These are phyloP conservation scores for Archips crataeganus DNA, from an alignment of 2,888 invertebrate genomes.

Conservation along the genomic window DNA sequence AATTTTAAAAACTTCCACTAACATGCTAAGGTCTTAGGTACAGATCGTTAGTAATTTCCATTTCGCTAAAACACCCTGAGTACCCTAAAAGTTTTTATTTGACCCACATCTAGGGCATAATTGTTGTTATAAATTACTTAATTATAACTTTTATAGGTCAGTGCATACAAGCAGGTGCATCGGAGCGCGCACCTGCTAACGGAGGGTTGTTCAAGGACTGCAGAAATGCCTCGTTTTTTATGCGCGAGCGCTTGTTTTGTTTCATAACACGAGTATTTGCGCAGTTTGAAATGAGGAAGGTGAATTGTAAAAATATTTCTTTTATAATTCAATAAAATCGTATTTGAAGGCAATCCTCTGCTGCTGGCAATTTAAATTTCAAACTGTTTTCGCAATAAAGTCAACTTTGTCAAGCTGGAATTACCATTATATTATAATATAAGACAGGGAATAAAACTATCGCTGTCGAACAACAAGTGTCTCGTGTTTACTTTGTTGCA, in stretches of 20 bases:
- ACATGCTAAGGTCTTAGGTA: too few species aligned
- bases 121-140: slow-evolving; percentile 78
- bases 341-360: not conserved
- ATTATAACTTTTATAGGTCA: slow-evolving; percentile 85
- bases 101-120: slow-evolving; percentile 83
- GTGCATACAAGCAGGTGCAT: slow-evolving; percentile 79
- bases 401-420: not conserved
- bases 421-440: not conserved
- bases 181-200: slow-evolving; percentile 70
- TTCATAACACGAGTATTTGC: slow-evolving; percentile 40
- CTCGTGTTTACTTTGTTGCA: not conserved
- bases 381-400: not conserved
- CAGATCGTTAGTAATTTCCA: not conserved
- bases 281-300: slow-evolving; percentile 37
- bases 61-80: not conserved
- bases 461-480: not conserved
- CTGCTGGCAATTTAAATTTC: not conserved
- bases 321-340: not conserved
- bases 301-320: slow-evolving; percentile 30
- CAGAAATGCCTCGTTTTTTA: slow-evolving; percentile 57
- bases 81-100: slow-evolving; percentile 58
- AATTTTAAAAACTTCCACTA: not conserved
- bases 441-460: not conserved
- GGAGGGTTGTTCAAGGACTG: slow-evolving; percentile 75
- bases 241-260: slow-evolving; percentile 49